phyloP scores from a whole-genome alignment of 2,888 invertebrate genomes.

The Mechanitis messenoides region DNA sequence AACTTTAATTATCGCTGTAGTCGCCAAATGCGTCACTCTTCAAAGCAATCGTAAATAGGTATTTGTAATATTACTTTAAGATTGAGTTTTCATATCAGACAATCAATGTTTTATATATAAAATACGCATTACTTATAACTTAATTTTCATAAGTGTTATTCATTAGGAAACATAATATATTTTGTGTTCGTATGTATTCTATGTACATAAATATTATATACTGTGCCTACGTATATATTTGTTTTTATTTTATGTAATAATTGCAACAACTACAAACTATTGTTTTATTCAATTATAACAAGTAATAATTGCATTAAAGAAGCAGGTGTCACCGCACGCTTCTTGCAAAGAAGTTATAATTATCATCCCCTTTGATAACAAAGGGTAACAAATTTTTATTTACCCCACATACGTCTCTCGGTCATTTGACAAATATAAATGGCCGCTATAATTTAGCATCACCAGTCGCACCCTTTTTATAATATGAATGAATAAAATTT shows the following conservation, averaged over 20 bases:
- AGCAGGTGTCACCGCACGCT: slow-evolving; percentile 63
- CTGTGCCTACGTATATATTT: too few species aligned
- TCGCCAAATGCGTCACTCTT: slow-evolving; percentile 11
- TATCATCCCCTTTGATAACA: slow-evolving; percentile 50
- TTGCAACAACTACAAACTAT: too few species aligned
- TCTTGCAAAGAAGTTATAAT: slow-evolving; percentile 45
- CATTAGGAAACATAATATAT: too few species aligned
- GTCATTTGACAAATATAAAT: slow-evolving; percentile 62
- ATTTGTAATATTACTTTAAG: slow-evolving; percentile 1
- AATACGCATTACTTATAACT: too few species aligned
- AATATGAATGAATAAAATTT: slow-evolving; percentile 10
- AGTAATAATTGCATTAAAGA: slow-evolving; percentile 28
- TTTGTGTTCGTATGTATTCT: too few species aligned
- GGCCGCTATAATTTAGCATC: slow-evolving; percentile 69
- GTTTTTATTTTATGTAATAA: too few species aligned
- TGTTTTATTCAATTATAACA: too few species aligned
- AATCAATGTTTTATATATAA: too few species aligned
- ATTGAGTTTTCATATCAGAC: slow-evolving; percentile 9
- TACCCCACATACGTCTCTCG: slow-evolving; percentile 65
- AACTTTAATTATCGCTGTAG: slow-evolving; percentile 30
- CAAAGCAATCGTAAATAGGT: too few species aligned
- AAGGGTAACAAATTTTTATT: slow-evolving; percentile 75
- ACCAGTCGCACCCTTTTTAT: slow-evolving; percentile 43
- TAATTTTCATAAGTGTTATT: too few species aligned
- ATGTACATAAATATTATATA: too few species aligned